Conservation (phyloP, 2,113 vertebrate genomes). For the Xiphophorus hellerii region DNA sequence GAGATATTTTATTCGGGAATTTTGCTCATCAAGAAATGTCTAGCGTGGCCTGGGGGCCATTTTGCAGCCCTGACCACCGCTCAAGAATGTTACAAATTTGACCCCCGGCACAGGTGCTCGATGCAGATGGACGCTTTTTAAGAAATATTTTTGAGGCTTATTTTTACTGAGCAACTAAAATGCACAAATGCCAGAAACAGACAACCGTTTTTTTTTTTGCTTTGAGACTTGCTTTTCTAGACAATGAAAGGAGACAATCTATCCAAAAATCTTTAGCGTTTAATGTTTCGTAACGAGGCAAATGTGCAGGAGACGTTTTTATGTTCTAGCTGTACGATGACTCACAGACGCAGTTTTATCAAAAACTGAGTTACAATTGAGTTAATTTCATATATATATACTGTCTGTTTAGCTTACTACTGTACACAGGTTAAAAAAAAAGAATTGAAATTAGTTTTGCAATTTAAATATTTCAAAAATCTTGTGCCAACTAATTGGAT, state of each 20-base stretch:
- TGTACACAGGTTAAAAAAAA: too few relatives aligned
- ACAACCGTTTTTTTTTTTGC: too few relatives aligned
- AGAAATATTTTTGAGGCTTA: not conserved
- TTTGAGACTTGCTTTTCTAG: not conserved
- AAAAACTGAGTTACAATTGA: not conserved
- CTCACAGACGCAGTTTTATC: not conserved
- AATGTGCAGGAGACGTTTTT: not conserved
- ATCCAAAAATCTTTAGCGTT: not conserved
- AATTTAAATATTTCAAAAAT: too few relatives aligned
- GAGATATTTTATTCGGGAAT: not conserved
- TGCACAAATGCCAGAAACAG: not conserved
- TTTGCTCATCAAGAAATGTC: not conserved
- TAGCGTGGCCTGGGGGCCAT: not conserved
- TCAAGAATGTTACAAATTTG: not conserved
- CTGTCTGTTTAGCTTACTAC: too few relatives aligned
- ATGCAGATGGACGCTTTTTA: not conserved
- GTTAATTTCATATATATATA: too few relatives aligned
- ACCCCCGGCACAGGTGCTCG: not conserved
- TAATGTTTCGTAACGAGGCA: not conserved
- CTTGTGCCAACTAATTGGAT: too few relatives aligned
- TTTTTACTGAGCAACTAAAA: not conserved
- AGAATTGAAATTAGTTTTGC: too few relatives aligned
- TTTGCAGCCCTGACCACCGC: not conserved
- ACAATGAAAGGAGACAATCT: not conserved
- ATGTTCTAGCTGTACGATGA: not conserved